phyloP scores from a whole-genome alignment of 2,113 vertebrate genomes.

The Coreoperca whiteheadi region DNA sequence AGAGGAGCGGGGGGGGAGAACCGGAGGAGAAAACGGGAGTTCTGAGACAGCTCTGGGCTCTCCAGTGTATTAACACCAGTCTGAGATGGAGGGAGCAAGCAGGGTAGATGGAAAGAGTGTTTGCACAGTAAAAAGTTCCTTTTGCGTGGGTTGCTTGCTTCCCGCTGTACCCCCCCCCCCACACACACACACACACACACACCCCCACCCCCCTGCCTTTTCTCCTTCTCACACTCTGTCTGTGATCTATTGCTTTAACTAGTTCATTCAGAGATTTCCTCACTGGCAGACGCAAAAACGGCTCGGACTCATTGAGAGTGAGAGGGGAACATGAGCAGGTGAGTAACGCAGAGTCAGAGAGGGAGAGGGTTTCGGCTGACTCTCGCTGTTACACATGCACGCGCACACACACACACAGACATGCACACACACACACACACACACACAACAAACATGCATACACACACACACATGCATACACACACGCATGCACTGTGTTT shows the following conservation, averaged over 20 bases:
- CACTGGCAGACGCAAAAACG: constrained; percentile 63
- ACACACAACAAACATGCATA: background rate
- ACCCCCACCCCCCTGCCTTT: constrained; percentile 25
- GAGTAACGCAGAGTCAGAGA: constrained; percentile 48
- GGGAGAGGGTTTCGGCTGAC: constrained; percentile 42
- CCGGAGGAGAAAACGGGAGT: constrained; percentile 59
- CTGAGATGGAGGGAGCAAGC: constrained; percentile 80
- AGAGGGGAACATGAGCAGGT: constrained; percentile 68
- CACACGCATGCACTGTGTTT: constrained; percentile 52
- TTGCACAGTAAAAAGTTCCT: constrained; percentile 85
- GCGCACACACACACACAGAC: background rate
- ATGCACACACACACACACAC: constrained; percentile 8
- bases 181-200: background rate
- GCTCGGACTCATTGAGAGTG: constrained; percentile 43
- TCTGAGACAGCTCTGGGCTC: constrained; percentile 69
- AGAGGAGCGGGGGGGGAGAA: constrained; percentile 68
- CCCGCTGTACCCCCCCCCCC: constrained; percentile 48
- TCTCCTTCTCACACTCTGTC: constrained; percentile 71
- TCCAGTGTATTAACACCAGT: constrained; percentile 80
- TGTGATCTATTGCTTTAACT: constrained; percentile 78
- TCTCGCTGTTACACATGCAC: constrained; percentile 32
- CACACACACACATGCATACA: background rate
- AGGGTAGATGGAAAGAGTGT: constrained; percentile 81
- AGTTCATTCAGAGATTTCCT: constrained; percentile 80
- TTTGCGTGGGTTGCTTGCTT: constrained; percentile 77